A percentile compares a stretch with the other conserved stretches of the same genome.
Conservation (phyloP, 2,888 invertebrate species). For the Sphinx pinastri region DNA sequence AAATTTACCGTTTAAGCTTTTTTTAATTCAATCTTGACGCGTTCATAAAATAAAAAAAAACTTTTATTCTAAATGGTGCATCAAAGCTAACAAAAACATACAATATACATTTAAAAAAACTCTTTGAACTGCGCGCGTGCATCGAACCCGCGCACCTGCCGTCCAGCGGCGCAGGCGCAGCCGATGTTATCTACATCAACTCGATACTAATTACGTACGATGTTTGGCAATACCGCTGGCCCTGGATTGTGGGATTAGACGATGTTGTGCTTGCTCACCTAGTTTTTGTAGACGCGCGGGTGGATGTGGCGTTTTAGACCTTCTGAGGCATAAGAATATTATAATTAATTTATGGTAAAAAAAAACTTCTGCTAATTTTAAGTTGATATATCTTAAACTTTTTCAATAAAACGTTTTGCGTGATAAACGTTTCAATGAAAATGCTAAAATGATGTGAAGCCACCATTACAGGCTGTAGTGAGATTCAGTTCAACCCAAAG, state of each 20-base stretch:
- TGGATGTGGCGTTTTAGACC: neutral
- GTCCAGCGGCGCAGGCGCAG: slow-evolving; percentile 19
- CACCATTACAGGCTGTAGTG: too few species aligned
- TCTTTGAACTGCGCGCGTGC: neutral
- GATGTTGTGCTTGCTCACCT: slow-evolving; percentile 28
- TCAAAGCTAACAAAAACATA: neutral
- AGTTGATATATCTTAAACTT: too few species aligned
- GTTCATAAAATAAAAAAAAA: neutral
- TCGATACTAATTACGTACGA: slow-evolving; percentile 14
- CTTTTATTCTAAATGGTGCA: neutral
- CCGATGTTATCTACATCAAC: slow-evolving; percentile 26
- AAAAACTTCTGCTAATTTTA: too few species aligned
- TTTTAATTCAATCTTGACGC: too few species aligned
- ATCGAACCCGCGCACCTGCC: slow-evolving; percentile 19
- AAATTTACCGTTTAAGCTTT: too few species aligned
- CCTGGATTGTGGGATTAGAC: slow-evolving; percentile 30
- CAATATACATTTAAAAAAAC: neutral
- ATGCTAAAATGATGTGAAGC: too few species aligned
- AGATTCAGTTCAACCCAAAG: too few species aligned
- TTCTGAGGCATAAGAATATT: neutral
- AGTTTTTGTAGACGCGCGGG: slow-evolving; percentile 4
- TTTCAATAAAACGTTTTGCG: too few species aligned
- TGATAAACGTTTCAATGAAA: too few species aligned
- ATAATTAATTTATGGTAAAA: too few species aligned
- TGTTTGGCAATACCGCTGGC: slow-evolving; percentile 20